Conservation (phyloP, 2,797 vertebrate genomes). For the Vireo griseus region DNA sequence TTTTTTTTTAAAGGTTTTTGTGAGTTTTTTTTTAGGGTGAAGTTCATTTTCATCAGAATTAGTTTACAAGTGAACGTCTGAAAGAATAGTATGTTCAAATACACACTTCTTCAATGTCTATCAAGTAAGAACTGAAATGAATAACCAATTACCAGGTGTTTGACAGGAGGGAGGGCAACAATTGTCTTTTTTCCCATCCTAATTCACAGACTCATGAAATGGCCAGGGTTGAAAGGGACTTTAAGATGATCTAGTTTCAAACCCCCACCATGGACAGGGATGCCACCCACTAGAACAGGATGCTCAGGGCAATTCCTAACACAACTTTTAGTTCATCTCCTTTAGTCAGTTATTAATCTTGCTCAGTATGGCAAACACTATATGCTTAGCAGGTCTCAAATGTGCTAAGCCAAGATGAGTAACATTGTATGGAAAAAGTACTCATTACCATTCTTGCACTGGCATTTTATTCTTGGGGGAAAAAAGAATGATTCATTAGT, state of each 20-base stretch:
- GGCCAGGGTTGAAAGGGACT: neutral
- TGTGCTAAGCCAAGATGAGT: neutral
- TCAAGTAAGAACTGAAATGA: neutral
- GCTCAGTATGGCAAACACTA: neutral
- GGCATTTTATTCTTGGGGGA: neutral
- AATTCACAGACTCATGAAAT: neutral
- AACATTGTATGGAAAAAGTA: neutral
- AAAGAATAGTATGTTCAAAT: neutral
- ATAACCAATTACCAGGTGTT: neutral
- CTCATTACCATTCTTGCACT: neutral
- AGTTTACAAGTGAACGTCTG: neutral
- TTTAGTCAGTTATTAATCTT: neutral
- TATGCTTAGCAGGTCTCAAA: neutral
- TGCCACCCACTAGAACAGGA: neutral
- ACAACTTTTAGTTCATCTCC: rapidly evolving
- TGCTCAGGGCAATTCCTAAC: neutral
- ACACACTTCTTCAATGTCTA: neutral
- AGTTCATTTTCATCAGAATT: neutral
- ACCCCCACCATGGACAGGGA: neutral
- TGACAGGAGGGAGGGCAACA: neutral
- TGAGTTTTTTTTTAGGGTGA: neutral
- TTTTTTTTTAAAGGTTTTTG: neutral
- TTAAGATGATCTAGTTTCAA: neutral
- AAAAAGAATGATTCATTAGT: neutral
- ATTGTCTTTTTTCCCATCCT: neutral